Evolutionary conservation across 92 coral and sea anemone species (phyloP).

Genomic region (Porites cylindrica): DNA sequence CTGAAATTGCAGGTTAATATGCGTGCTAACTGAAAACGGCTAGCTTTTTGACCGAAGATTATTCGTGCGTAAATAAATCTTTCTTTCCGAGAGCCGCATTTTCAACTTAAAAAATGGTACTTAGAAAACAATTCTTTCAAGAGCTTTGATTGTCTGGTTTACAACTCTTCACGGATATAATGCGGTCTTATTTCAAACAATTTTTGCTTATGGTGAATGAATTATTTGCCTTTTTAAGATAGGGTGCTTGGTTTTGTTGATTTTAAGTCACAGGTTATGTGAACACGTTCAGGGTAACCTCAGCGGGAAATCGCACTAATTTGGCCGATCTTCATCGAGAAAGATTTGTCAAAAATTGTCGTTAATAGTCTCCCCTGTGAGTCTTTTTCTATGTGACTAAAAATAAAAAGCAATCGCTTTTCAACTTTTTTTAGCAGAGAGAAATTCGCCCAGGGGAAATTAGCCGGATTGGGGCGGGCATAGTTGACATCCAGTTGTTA

Average conservation of each 20-base stretch:
- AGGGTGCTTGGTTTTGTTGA: constrained; percentile 26
- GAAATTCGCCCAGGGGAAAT: constrained; percentile 27
- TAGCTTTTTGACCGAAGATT: not conserved
- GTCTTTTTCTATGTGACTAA: constrained; percentile 4
- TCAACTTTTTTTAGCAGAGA: constrained; percentile 4
- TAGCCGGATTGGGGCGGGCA: constrained; percentile 60
- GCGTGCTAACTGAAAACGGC: constrained; percentile 4
- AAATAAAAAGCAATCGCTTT: constrained; percentile 7
- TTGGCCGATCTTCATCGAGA: constrained; percentile 9
- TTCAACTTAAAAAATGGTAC: not conserved
- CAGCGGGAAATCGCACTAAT: constrained; percentile 27
- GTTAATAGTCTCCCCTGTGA: constrained; percentile 16
- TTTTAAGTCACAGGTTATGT: constrained; percentile 33
- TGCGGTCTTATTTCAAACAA: constrained; percentile 19
- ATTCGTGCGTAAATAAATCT: constrained; percentile 10
- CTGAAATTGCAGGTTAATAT: not conserved
- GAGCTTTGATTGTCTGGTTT: constrained; percentile 37
- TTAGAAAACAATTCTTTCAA: constrained; percentile 26
- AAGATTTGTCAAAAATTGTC: not conserved
- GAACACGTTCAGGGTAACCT: constrained; percentile 15
- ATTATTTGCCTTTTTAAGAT: constrained; percentile 6
- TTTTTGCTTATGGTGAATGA: constrained; percentile 17
- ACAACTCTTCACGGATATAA: constrained; percentile 9
- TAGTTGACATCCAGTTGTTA: constrained; percentile 57
- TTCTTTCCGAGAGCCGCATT: constrained; percentile 1